These are phyloP conservation scores for Stenchaetothrips biformis DNA, from an alignment of 2,888 invertebrate genomes.

Conservation along the genomic window DNA sequence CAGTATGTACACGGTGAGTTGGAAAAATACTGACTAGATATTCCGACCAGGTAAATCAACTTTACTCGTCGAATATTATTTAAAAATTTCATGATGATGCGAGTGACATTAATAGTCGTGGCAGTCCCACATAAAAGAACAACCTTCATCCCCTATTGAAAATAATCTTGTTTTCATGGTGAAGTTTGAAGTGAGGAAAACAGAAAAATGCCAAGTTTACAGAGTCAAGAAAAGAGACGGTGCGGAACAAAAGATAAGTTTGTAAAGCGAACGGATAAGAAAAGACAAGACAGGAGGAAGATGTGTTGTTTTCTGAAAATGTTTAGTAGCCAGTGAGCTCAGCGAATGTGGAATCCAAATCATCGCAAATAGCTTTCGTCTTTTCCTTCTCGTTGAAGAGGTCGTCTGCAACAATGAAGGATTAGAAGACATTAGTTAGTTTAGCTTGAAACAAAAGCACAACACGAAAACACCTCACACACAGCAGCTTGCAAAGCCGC, in stretches of 20 bases:
- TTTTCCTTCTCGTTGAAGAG: slow-evolving; percentile 79
- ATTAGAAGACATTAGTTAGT: slow-evolving; percentile 24
- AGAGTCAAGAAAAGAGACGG: neutral
- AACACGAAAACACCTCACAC: neutral
- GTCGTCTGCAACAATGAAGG: slow-evolving; percentile 61
- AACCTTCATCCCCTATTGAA: neutral
- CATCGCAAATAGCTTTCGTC: slow-evolving; percentile 69
- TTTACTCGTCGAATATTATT: neutral
- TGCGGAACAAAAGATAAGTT: slow-evolving; percentile 27
- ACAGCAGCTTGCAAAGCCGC: neutral
- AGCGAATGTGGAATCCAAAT: slow-evolving; percentile 68
- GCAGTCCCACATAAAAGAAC: neutral
- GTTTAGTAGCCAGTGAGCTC: slow-evolving; percentile 49
- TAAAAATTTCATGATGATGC: no score
- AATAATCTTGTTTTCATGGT: neutral
- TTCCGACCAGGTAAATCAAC: neutral
- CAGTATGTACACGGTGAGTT: neutral
- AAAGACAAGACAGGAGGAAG: slow-evolving; percentile 30
- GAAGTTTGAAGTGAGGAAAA: neutral
- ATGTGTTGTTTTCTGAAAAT: slow-evolving; percentile 23
- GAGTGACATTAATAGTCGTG: no score
- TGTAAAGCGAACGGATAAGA: slow-evolving; percentile 31
- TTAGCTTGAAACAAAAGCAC: neutral
- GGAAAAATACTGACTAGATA: neutral
- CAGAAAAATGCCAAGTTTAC: neutral